Percentiles rank a stretch among this genome's conserved stretches.
These are phyloP conservation scores for Acronicta psi DNA, from an alignment of 2,888 invertebrate species.

Conservation along the genomic window DNA sequence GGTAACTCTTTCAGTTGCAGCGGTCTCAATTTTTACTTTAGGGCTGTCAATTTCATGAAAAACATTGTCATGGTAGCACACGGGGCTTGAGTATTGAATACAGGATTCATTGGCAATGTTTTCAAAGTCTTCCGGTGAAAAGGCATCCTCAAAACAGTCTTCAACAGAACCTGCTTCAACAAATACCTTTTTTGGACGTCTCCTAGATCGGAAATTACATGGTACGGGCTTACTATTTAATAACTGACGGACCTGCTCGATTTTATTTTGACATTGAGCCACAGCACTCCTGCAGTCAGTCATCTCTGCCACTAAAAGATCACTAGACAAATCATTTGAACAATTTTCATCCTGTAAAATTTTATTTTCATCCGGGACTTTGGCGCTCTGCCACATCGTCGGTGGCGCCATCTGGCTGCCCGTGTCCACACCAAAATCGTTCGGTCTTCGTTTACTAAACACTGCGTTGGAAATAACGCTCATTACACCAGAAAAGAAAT, in stretches of 20 bases:
- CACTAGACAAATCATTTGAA: slow-evolving; percentile 56
- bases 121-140: slow-evolving; percentile 74
- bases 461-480: slow-evolving; percentile 74
- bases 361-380: slow-evolving; percentile 76
- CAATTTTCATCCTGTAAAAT: slow-evolving; percentile 59
- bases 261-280: slow-evolving; percentile 75
- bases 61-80: slow-evolving; percentile 62
- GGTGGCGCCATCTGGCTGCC: slow-evolving; percentile 67
- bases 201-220: slow-evolving; percentile 56
- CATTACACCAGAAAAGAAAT: slow-evolving; percentile 77
- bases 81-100: slow-evolving; percentile 68
- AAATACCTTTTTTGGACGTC: slow-evolving; percentile 69
- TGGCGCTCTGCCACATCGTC: slow-evolving; percentile 74
- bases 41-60: slow-evolving; percentile 66
- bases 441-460: slow-evolving; percentile 71
- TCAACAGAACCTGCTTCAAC: slow-evolving; percentile 73
- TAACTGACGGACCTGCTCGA: slow-evolving; percentile 72
- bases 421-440: slow-evolving; percentile 70
- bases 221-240: slow-evolving; percentile 62
- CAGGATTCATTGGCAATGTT: slow-evolving; percentile 64
- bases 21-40: slow-evolving; percentile 65
- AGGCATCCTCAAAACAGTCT: slow-evolving; percentile 80
- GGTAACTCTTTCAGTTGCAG: slow-evolving; percentile 31
- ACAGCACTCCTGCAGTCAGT: slow-evolving; percentile 70
- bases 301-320: slow-evolving; percentile 67